Evolutionary conservation across 2,797 vertebrate genomes (phyloP).

Genomic region (Novumbra hubbsi): DNA sequence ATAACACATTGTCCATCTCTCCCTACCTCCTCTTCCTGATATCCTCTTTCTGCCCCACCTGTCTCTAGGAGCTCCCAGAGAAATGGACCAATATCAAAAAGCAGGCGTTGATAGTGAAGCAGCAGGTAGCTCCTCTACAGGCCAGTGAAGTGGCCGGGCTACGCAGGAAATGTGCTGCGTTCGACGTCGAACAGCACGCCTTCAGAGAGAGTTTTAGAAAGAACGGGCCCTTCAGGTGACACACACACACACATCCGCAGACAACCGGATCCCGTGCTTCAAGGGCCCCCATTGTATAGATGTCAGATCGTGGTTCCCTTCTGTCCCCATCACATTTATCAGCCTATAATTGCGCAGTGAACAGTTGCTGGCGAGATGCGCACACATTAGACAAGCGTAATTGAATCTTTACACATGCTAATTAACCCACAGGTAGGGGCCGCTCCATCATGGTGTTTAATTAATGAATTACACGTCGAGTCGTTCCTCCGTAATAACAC

Average conservation of each 20-base stretch:
- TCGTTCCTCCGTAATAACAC: slow-evolving; percentile 61
- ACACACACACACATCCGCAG: background rate
- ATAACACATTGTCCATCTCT: slow-evolving; percentile 23
- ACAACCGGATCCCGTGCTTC: background rate
- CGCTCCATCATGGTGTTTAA: slow-evolving; percentile 58
- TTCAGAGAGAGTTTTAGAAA: slow-evolving; percentile 81
- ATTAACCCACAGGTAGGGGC: slow-evolving; percentile 59
- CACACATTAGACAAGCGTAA: slow-evolving; percentile 52
- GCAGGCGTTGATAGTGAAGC: slow-evolving; percentile 78
- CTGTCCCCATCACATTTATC: slow-evolving; percentile 5
- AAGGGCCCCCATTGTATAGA: slow-evolving; percentile 19
- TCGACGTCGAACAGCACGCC: slow-evolving; percentile 79
- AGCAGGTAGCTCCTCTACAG: slow-evolving; percentile 89
- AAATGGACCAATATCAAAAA: slow-evolving; percentile 89
- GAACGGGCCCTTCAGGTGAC: slow-evolving; percentile 87
- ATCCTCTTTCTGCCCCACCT: slow-evolving; percentile 8
- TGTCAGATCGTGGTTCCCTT: slow-evolving; percentile 23
- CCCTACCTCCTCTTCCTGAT: slow-evolving; percentile 10
- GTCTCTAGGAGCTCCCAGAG: slow-evolving; percentile 86
- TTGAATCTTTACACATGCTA: slow-evolving; percentile 62
- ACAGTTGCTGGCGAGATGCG: slow-evolving; percentile 35
- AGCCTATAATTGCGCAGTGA: slow-evolving; percentile 22
- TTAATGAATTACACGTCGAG: slow-evolving; percentile 65
- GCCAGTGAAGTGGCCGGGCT: slow-evolving; percentile 79
- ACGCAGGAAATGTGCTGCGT: slow-evolving; percentile 77